Percentiles rank a stretch among this genome's conserved stretches.
These are phyloP conservation scores for Nestor notabilis DNA, from an alignment of 2,113 vertebrate genomes.

Conservation along the genomic window DNA sequence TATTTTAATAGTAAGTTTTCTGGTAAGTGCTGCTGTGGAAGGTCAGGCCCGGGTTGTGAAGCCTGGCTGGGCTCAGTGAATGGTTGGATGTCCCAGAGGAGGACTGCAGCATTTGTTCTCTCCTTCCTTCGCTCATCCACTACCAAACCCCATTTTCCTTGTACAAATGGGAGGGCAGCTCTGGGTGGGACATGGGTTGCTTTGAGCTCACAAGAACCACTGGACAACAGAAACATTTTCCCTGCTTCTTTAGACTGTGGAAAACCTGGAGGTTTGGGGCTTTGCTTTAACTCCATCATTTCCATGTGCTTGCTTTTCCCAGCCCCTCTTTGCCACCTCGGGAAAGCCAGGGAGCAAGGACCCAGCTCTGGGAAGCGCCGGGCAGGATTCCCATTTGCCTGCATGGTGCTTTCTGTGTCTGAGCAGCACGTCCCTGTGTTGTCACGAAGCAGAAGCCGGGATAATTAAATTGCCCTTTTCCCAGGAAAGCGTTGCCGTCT, in stretches of 20 bases:
- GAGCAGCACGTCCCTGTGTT: conserved; percentile 18
- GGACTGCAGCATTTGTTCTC: neutral
- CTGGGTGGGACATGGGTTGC: neutral
- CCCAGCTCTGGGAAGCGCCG: rapidly evolving
- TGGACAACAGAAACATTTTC: neutral
- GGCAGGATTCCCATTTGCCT: neutral
- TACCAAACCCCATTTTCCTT: conserved; percentile 14
- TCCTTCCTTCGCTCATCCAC: neutral
- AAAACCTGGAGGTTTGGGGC: neutral
- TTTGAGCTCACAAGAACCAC: neutral
- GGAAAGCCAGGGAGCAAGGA: neutral
- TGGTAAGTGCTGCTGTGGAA: neutral
- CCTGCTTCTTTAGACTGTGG: neutral
- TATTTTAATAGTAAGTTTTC: neutral
- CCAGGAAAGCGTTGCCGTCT: neutral
- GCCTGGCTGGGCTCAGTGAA: neutral
- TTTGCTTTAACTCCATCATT: neutral
- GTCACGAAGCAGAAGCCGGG: conserved; percentile 24
- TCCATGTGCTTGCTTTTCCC: rapidly evolving
- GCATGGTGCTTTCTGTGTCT: neutral
- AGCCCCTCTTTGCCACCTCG: rapidly evolving
- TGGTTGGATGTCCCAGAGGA: neutral
- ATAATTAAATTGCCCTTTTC: conserved; percentile 67
- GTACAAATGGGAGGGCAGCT: neutral
- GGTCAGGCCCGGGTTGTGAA: neutral